Evolutionary conservation across 30 jellyfish, hydroid and myxozoan species (phyloP).

Genomic region (Sanderia malayensis): DNA sequence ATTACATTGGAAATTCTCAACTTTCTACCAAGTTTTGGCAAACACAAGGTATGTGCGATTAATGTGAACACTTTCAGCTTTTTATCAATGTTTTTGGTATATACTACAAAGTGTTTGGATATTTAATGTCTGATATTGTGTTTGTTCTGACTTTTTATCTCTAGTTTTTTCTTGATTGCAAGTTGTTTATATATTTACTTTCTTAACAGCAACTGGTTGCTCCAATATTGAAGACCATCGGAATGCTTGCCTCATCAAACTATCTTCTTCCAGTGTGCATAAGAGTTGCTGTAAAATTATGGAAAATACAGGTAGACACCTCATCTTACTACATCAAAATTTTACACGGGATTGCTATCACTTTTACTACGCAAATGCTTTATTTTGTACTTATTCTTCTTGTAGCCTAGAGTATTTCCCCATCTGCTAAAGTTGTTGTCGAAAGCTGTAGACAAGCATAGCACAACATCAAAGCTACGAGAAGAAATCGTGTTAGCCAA

Average conservation of each 20-base stretch:
- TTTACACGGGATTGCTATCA: too few species aligned
- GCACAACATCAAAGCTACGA: conserved; percentile 9
- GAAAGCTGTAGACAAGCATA: neutral
- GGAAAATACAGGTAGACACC: conserved; percentile 83
- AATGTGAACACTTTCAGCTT: too few species aligned
- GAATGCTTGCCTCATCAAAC: conserved; percentile 15
- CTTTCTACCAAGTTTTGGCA: conserved; percentile 35
- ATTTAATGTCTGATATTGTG: too few species aligned
- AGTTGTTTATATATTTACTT: neutral
- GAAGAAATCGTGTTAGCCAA: conserved; percentile 48
- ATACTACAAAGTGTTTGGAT: too few species aligned
- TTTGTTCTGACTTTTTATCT: too few species aligned
- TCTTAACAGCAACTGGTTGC: conserved; percentile 43
- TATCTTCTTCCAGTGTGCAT: conserved; percentile 47
- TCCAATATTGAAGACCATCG: conserved; percentile 33
- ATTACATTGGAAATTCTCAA: conserved; percentile 33
- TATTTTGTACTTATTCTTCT: neutral
- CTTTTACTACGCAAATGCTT: too few species aligned
- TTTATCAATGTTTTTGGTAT: too few species aligned
- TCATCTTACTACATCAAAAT: too few species aligned
- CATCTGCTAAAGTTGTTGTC: conserved; percentile 46
- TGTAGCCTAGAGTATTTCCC: conserved; percentile 63
- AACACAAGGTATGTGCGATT: conserved; percentile 45
- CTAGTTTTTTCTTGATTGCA: too few species aligned
- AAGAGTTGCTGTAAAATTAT: conserved; percentile 33